Conservation (phyloP, 2,888 invertebrate species). For the Drosophila quinaria region DNA sequence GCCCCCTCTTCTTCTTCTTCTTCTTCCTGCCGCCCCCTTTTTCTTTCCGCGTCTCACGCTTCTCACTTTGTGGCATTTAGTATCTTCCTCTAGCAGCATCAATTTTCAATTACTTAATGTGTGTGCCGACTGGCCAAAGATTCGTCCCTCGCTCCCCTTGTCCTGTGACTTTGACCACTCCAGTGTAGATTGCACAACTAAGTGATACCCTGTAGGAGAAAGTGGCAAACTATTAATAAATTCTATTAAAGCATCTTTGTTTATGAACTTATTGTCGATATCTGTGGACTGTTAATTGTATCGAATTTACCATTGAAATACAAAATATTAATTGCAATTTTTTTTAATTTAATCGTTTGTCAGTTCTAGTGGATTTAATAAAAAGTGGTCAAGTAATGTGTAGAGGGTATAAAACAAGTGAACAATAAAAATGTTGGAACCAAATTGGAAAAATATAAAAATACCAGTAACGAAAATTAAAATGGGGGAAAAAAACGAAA, state of each 20-base stretch:
- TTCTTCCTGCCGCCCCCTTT: background rate
- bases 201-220: background rate
- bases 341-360: too few relatives aligned
- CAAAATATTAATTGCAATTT: too few relatives aligned
- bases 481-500: background rate
- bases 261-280: background rate
- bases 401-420: constrained; percentile 1
- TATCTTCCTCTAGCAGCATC: constrained; percentile 36
- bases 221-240: background rate
- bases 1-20: background rate
- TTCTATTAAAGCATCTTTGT: background rate
- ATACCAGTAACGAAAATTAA: constrained; percentile 5
- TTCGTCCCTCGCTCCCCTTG: constrained; percentile 7
- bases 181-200: background rate
- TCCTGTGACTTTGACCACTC: background rate
- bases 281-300: background rate
- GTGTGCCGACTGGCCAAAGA: constrained; percentile 47
- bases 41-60: background rate
- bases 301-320: too few relatives aligned
- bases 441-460: constrained; percentile 21
- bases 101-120: constrained; percentile 67
- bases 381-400: background rate
- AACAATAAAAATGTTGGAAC: constrained; percentile 6
- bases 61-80: background rate
- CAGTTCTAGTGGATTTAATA: background rate